Evolutionary conservation across 2,797 vertebrate genomes (phyloP).

Genomic region (Acestrorhynchus altus): DNA sequence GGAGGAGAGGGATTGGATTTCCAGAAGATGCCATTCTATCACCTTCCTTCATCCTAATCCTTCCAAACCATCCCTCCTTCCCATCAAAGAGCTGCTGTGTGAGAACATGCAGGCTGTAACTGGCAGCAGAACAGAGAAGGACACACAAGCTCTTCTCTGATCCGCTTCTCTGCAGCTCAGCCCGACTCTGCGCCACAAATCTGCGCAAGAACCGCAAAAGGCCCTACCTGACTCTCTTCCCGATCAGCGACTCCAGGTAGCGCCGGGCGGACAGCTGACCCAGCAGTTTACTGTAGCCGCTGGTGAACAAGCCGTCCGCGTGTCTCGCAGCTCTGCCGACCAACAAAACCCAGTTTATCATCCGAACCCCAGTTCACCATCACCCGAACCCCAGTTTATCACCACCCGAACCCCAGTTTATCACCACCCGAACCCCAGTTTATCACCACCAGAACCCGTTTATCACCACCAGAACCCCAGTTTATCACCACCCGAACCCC

Average conservation of each 20-base stretch:
- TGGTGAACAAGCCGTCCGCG: conserved; percentile 94
- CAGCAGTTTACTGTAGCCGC: conserved; percentile 92
- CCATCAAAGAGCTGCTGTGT: too few relatives aligned
- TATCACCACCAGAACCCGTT: conserved; percentile 54
- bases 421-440: background rate
- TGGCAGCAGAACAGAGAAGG: too few relatives aligned
- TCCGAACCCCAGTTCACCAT: too few relatives aligned
- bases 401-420: conserved; percentile 35
- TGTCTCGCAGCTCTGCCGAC: conserved; percentile 87
- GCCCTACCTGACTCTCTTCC: conserved; percentile 89
- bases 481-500: too few relatives aligned
- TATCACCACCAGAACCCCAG: background rate
- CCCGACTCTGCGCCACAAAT: background rate
- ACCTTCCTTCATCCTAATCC: too few relatives aligned
- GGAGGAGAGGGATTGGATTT: too few relatives aligned
- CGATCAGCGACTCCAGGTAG: conserved; percentile 94
- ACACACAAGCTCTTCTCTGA: too few relatives aligned
- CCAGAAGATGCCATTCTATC: too few relatives aligned
- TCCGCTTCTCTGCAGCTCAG: background rate
- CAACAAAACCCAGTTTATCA: conserved; percentile 44
- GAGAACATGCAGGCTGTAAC: too few relatives aligned
- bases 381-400: background rate
- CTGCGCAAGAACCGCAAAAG: background rate
- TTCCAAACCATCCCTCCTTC: too few relatives aligned
- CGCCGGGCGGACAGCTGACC: conserved; percentile 91